Conservation (phyloP, 2,113 vertebrate species). For the Gallinago undulata region DNA sequence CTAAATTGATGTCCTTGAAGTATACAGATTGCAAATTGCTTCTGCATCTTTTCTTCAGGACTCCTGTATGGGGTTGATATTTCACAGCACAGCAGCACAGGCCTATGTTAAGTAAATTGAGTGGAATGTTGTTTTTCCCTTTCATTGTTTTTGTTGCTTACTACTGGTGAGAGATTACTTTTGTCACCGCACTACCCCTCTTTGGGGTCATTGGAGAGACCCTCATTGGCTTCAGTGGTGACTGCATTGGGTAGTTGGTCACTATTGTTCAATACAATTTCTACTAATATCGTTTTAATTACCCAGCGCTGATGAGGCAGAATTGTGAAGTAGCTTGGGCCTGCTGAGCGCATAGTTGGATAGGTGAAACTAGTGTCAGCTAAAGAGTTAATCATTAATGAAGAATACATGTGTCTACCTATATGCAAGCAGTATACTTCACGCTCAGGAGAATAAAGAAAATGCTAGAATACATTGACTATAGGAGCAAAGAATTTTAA, state of each 20-base stretch:
- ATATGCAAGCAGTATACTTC: not conserved
- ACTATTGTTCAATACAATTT: not conserved
- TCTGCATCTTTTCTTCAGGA: not conserved
- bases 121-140: not conserved
- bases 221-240: not conserved
- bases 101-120: not conserved
- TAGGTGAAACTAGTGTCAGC: not conserved
- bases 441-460: not conserved
- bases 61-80: not conserved
- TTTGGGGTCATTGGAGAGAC: not conserved
- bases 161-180: not conserved
- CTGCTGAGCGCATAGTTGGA: not conserved
- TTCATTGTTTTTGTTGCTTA: not conserved
- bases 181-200: not conserved
- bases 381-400: not conserved
- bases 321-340: not conserved
- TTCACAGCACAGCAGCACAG: not conserved
- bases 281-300: not conserved
- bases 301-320: not conserved
- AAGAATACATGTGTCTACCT: not conserved
- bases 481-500: not conserved
- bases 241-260: not conserved
- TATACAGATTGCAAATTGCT: not conserved
- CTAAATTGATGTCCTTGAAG: not conserved
- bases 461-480: not conserved